Evolutionary conservation across 1,140 invertebrate genomes (phyloP).

Genomic region (Nebria ingens): DNA sequence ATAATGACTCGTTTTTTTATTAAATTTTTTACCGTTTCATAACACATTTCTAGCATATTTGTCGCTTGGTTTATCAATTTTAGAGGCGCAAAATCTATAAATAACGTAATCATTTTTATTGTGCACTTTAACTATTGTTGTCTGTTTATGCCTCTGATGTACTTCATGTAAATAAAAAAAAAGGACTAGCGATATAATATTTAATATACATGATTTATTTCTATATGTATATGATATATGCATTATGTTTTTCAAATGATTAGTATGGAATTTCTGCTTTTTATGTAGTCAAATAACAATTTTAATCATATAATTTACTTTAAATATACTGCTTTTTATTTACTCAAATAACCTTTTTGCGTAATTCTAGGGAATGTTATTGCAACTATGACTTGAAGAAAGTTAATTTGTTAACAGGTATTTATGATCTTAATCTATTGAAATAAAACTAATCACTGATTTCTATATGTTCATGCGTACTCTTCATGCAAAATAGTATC

Average conservation of each 20-base stretch:
- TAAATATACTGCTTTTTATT: background rate
- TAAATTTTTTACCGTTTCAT: background rate
- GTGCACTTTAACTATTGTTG: background rate
- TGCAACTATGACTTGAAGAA: no score
- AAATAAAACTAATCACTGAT: background rate
- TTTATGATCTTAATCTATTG: no score
- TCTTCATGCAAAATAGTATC: no score
- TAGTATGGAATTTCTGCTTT: slow-evolving; percentile 1
- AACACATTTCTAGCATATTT: background rate
- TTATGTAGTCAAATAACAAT: slow-evolving; percentile 2
- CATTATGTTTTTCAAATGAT: background rate
- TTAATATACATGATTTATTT: background rate
- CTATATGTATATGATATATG: background rate
- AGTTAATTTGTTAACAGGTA: no score
- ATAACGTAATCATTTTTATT: background rate
- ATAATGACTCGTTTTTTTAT: background rate
- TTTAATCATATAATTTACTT: slow-evolving; percentile 1
- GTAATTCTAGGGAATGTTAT: no score
- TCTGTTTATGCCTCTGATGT: background rate
- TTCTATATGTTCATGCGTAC: background rate
- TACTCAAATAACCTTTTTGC: background rate
- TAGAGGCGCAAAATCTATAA: background rate
- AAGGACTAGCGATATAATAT: background rate
- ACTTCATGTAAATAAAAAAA: background rate
- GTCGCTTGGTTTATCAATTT: background rate